phyloP scores from a whole-genome alignment of 2,888 invertebrate species.

The Odontocolon sp. region DNA sequence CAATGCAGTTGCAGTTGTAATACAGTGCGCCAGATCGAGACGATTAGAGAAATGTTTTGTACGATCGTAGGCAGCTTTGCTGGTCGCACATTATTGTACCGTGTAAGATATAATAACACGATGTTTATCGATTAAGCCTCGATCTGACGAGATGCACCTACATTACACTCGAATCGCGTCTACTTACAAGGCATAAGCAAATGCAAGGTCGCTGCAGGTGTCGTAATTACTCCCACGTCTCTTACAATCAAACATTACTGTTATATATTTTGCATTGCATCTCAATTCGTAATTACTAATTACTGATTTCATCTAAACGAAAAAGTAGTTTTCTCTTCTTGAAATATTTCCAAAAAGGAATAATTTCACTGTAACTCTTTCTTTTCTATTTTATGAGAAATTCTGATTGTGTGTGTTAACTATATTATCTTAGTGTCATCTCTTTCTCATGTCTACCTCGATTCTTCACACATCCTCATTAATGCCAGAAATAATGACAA shows the following conservation, averaged over 20 bases:
- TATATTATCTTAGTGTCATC: too few relatives aligned
- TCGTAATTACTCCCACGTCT: slow-evolving; percentile 73
- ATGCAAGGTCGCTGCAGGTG: slow-evolving; percentile 71
- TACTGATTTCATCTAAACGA: too few relatives aligned
- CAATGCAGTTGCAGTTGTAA: neutral
- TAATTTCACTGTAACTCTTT: too few relatives aligned
- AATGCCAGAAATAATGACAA: neutral
- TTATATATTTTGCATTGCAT: neutral
- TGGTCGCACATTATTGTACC: slow-evolving; percentile 26
- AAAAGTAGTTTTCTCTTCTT: too few relatives aligned
- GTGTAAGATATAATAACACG: slow-evolving; percentile 52
- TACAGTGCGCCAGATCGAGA: neutral
- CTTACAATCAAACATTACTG: slow-evolving; percentile 27
- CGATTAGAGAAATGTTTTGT: neutral
- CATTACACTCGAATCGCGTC: slow-evolving; percentile 23
- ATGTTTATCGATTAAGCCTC: slow-evolving; percentile 57
- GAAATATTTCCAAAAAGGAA: too few relatives aligned
- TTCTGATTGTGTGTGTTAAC: too few relatives aligned
- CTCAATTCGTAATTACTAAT: neutral
- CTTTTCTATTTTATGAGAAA: too few relatives aligned
- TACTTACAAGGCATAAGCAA: slow-evolving; percentile 71
- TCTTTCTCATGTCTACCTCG: neutral
- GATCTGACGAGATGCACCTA: slow-evolving; percentile 36
- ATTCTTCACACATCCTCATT: neutral
- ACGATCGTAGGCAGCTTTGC: slow-evolving; percentile 14